Evolutionary conservation across 1,140 invertebrate species (phyloP).

Genomic region (Caenorhabditis elegans): DNA sequence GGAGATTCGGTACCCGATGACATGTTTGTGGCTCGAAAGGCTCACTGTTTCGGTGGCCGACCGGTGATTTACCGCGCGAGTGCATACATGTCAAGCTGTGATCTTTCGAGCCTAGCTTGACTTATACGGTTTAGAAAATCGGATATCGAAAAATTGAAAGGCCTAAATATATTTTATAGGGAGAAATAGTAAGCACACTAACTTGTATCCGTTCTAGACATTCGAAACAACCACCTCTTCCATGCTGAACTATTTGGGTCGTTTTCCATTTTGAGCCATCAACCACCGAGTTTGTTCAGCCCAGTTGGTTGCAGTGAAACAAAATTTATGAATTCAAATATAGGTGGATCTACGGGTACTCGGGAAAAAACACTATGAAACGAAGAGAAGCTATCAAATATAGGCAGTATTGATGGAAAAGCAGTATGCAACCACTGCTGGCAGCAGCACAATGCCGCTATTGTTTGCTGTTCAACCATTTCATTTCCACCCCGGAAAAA

Average conservation of each 20-base stretch:
- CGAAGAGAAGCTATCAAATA: too few relatives aligned
- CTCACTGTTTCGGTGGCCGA: not conserved
- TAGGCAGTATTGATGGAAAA: not conserved
- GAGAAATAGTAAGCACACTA: too few relatives aligned
- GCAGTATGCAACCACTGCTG: not conserved
- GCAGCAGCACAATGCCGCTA: not conserved
- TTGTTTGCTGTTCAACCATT: conserved; percentile 29
- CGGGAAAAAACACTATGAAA: too few relatives aligned
- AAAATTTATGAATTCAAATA: not conserved
- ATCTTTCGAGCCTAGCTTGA: conserved; percentile 8
- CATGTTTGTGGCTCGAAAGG: not conserved
- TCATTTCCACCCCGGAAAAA: not conserved
- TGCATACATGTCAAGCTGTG: conserved; percentile 22
- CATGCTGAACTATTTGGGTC: not conserved
- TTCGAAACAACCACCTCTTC: conserved; percentile 8
- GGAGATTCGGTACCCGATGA: not conserved
- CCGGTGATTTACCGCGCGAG: not conserved
- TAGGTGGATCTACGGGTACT: not conserved
- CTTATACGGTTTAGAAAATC: not conserved
- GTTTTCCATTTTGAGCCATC: not conserved
- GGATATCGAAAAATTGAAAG: too few relatives aligned
- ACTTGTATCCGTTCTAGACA: not conserved
- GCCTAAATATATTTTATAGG: too few relatives aligned
- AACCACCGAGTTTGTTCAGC: too few relatives aligned
- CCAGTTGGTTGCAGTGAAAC: too few relatives aligned